These are phyloP conservation scores for Steinernema feltiae DNA, from an alignment of 1,140 invertebrate genomes.

Conservation along the genomic window DNA sequence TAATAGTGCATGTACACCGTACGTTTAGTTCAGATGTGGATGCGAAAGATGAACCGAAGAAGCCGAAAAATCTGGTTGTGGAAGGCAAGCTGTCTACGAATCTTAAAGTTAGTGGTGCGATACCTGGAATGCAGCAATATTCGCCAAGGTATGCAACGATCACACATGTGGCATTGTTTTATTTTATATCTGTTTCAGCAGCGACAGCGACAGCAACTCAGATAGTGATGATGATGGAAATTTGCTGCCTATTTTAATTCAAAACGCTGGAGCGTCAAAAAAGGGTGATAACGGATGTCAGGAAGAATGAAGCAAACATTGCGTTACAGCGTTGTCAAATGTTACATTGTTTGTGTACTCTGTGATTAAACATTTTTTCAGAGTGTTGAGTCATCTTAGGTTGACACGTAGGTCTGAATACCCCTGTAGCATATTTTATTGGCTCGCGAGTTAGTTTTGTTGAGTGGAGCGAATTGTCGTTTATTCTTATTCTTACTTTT, in stretches of 20 bases:
- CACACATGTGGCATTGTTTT: not conserved
- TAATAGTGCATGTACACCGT: not conserved
- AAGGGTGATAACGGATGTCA: not conserved
- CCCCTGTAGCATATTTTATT: too few relatives aligned
- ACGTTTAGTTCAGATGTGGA: slow-evolving; percentile 12
- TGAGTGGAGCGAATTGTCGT: too few relatives aligned
- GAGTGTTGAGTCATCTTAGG: too few relatives aligned
- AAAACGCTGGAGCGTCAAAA: not conserved
- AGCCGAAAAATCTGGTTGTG: not conserved
- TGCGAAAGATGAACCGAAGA: slow-evolving; percentile 5
- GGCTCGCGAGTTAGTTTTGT: too few relatives aligned
- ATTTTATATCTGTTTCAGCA: not conserved
- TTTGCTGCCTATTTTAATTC: not conserved
- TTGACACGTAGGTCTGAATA: too few relatives aligned
- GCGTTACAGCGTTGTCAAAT: too few relatives aligned
- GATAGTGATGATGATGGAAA: slow-evolving; percentile 1
- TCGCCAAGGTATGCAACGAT: not conserved
- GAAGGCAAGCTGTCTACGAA: not conserved
- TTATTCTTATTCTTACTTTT: too few relatives aligned
- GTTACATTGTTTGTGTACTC: not conserved
- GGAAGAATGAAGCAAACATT: too few relatives aligned
- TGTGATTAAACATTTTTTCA: not conserved
- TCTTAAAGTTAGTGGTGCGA: not conserved
- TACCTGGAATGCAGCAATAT: not conserved
- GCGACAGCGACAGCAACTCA: slow-evolving; percentile 11